Evolutionary conservation across 2,888 invertebrate species (phyloP), one percentile per base, ranked within the genome.

Genomic region (Chaitophorus viminalis): DNA sequence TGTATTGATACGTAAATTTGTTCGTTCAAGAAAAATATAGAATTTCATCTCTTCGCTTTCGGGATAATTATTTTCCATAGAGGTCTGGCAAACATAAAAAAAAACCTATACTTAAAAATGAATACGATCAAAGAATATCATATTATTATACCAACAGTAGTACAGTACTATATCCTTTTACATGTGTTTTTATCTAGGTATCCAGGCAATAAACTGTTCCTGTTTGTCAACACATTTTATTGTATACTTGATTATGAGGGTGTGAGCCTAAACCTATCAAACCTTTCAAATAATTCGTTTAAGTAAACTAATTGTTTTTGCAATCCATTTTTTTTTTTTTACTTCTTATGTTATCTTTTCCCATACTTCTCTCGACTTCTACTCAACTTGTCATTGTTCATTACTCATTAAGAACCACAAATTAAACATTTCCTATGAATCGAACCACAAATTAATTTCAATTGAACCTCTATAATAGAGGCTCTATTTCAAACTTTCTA

Each of bases 241-340:
- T n/a, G 17, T 82, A 25, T 74, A 82, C 36, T 54, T 74, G 74
- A 82, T 70, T 31, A 72, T n/a, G 9, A 6, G 82, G n/a, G n/a
- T 82, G 46, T 46, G 21, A 60, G 25, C 21, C 25, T 60, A 21
- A 60, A 4, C 60, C 29, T 18, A 11, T 33, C 18, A 36, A 70
- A 52, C 54, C n/a, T n/a, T 5, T 8, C 70, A 29, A 17, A 54
- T 36, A 74, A 70, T 72, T 82, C n/a, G 82, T 33, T 72, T 14
- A 72, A 82, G 36, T 54, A 18, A 78, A 54, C 77, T 60, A n/a
- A 82, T 74, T 54, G 33, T 52, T 74, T 74, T 36, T n/a, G 29
- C 72, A 72, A 18, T 54, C 52, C 29, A 54, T 82, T 82, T 18
- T 72, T 33, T 82, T 82, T 18, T 72, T 33, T 74, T 18, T 72